Conservation (phyloP, 2,888 invertebrate species). For the Priocnemis perturbator region DNA sequence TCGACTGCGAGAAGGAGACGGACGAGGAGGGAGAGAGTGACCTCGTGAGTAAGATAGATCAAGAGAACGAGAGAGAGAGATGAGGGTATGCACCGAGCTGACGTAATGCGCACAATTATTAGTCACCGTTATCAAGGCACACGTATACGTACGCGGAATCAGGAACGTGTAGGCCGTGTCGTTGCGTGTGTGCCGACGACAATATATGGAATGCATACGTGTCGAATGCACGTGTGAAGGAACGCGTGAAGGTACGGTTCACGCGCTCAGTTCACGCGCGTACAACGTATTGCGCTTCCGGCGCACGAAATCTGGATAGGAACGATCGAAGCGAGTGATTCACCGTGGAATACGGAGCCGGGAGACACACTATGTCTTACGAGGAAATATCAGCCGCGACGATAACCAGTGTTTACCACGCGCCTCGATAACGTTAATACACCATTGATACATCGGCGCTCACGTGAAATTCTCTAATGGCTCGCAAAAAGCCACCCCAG, state of each 20-base stretch:
- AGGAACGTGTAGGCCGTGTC: neutral
- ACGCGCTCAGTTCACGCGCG: neutral
- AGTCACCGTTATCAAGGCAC: conserved; percentile 62
- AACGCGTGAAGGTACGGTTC: neutral
- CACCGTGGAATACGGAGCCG: conserved; percentile 23
- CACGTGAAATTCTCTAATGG: neutral
- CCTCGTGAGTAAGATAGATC: conserved; percentile 44
- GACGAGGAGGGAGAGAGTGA: conserved; percentile 18
- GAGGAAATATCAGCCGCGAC: conserved; percentile 5
- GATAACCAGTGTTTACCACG: conserved; percentile 22
- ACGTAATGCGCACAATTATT: conserved; percentile 70
- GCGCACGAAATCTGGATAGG: conserved; percentile 16
- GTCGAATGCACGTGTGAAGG: neutral
- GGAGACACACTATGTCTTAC: no score
- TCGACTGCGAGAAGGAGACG: neutral
- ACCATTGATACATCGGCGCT: conserved; percentile 6
- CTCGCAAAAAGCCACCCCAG: no score
- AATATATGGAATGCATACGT: conserved; percentile 6
- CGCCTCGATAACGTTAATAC: conserved; percentile 9
- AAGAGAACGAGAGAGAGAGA: conserved; percentile 55
- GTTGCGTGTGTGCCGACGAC: neutral
- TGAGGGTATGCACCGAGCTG: conserved; percentile 60
- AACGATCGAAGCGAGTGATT: conserved; percentile 31
- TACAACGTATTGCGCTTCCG: conserved; percentile 13
- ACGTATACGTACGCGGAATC: neutral